These are phyloP conservation scores for Argynnis bischoffii DNA, from an alignment of 2,888 invertebrate species.

Conservation along the genomic window DNA sequence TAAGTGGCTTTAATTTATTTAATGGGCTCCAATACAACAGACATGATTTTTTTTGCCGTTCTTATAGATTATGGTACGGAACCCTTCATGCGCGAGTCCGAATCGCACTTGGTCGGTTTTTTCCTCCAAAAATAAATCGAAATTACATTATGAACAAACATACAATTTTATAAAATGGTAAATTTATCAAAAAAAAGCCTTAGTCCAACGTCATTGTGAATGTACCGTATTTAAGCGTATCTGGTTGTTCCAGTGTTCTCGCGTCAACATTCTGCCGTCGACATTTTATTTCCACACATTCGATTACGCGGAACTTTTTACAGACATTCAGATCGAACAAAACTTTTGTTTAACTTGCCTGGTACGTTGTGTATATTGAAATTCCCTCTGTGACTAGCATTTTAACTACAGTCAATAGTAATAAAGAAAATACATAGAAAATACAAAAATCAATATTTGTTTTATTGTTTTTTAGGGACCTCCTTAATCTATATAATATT, in stretches of 20 bases:
- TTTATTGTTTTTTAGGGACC: too few species aligned
- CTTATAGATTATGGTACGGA: too few species aligned
- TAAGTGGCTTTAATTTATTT: too few species aligned
- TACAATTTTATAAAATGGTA: background rate
- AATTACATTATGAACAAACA: background rate
- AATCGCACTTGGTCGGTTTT: too few species aligned
- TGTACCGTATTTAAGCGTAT: conserved; percentile 2
- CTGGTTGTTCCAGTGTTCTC: conserved; percentile 14
- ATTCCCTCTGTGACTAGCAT: conserved; percentile 1
- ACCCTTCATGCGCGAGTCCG: too few species aligned
- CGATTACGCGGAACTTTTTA: conserved; percentile 22
- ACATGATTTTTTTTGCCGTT: too few species aligned
- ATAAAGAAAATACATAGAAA: background rate
- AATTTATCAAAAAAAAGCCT: background rate
- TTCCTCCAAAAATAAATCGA: too few species aligned
- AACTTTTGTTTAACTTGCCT: conserved; percentile 10
- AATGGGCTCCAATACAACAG: too few species aligned
- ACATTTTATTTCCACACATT: conserved; percentile 20
- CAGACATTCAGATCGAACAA: conserved; percentile 12
- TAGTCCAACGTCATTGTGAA: conserved; percentile 6
- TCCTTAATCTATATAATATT: too few species aligned
- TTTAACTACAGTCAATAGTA: background rate
- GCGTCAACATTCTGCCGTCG: conserved; percentile 17
- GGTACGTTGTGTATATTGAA: conserved; percentile 7
- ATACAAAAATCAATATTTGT: too few species aligned